Evolutionary conservation across 2,113 vertebrate species (phyloP).

Genomic region (Acrocephalus kingi): DNA sequence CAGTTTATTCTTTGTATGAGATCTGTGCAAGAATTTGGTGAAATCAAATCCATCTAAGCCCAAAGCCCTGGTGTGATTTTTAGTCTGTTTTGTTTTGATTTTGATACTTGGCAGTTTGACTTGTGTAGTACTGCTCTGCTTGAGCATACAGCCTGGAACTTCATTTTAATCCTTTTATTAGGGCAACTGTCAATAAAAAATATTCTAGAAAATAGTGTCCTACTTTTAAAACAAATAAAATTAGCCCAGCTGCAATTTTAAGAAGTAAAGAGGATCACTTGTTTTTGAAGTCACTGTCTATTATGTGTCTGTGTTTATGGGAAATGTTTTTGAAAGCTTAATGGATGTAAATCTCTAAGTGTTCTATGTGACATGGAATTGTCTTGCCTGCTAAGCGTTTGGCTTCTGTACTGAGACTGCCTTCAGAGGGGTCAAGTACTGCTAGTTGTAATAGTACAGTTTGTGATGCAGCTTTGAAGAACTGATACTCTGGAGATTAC

Average conservation of each 20-base stretch:
- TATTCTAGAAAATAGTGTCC: background rate
- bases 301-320: background rate
- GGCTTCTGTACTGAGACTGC: background rate
- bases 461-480: background rate
- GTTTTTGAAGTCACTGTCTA: background rate
- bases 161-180: background rate
- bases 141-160: background rate
- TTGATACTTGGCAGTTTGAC: background rate
- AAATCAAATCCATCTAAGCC: background rate
- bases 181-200: background rate
- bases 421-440: background rate
- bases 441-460: background rate
- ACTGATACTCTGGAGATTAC: background rate
- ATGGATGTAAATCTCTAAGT: background rate
- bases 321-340: background rate
- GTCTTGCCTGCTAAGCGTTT: background rate
- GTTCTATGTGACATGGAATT: background rate
- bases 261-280: background rate
- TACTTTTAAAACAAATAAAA: background rate
- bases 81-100: background rate
- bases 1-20: background rate
- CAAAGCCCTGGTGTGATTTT: background rate
- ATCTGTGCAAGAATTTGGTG: background rate
- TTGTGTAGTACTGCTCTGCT: background rate
- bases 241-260: background rate